Conservation (phyloP, 1,140 invertebrate species). For the Cotesia typhae region DNA sequence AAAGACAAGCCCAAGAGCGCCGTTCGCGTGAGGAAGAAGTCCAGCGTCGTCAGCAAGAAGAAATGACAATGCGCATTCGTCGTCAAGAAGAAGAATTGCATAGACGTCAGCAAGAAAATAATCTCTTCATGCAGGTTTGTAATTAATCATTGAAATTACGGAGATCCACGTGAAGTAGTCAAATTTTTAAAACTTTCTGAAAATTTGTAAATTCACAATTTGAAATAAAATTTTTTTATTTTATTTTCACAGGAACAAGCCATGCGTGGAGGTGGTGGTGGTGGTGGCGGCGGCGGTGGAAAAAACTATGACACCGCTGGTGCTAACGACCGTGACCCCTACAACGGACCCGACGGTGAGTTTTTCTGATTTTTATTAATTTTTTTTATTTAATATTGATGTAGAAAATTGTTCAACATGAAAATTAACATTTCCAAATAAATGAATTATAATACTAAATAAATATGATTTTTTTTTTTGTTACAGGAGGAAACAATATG, state of each 20-base stretch:
- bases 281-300: conserved; percentile 44
- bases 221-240: conserved; percentile 8
- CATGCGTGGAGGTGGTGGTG: conserved; percentile 51
- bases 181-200: no score
- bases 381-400: background rate
- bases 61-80: conserved; percentile 78
- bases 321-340: conserved; percentile 61
- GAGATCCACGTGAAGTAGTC: no score
- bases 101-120: conserved; percentile 82
- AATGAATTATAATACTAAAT: background rate
- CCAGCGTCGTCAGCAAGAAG: conserved; percentile 76
- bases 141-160: conserved; percentile 19
- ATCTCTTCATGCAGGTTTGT: conserved; percentile 78
- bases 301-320: conserved; percentile 61
- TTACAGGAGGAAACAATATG: conserved; percentile 62
- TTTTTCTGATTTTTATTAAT: conserved; percentile 4
- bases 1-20: conserved; percentile 83
- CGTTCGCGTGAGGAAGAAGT: conserved; percentile 78
- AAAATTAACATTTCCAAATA: no score
- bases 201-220: no score
- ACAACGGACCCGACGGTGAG: conserved; percentile 60
- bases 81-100: conserved; percentile 84
- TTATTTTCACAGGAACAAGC: conserved; percentile 59
- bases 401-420: background rate
- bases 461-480: conserved; percentile 32